Evolutionary conservation across 1,140 invertebrate genomes (phyloP), one percentile per base, ranked within the genome.

Genomic region (Dryas iulia): DNA sequence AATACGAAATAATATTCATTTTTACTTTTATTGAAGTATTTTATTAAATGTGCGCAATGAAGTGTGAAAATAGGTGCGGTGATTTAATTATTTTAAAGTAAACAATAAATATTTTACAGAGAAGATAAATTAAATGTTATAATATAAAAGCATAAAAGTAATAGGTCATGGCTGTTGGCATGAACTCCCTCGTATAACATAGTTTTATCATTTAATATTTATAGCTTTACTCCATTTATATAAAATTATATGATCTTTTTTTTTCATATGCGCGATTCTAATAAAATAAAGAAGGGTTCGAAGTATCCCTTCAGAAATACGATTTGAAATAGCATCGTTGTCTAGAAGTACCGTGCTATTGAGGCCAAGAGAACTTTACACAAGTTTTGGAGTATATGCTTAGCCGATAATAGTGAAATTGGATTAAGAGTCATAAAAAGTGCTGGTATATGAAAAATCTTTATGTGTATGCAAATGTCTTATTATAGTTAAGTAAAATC

Each of bases 341-440:
- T 47, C 18, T 18, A 28, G 2, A 28, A 47, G 39, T 47, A 47
- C 18, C 7, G 7, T 21, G 18, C 14, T 18, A 47, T 47, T 47
- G 39, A 47, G 39, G 39, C 39, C 39, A 47, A 47, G 39, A 47
- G 39, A 47, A 47, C 39, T 47, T 47, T 47, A 47, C 18, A 47
- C 14, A 47, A 47, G 35, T 18, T 47, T 21, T 47, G 39, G 18
- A 47, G 39, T 47, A 47, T 47, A 47, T 21, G 7, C 39, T 47
- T 18, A 47, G 18, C 39, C 8, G 39, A 47, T 47, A 47, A 47
- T 21, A 47, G 39, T 21, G 18, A 10, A 47, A 47, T 18, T 47
- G 18, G 18, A 47, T 21, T 8, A 47, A 47, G 39, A 18, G 8
- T 21, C 14, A 0, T 11, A 47, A 21, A 47, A 21, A 2, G 21